Evolutionary conservation across 30 jellyfish, hydroid and myxozoan genomes (phyloP).

Genomic region (Hydra vulgaris): DNA sequence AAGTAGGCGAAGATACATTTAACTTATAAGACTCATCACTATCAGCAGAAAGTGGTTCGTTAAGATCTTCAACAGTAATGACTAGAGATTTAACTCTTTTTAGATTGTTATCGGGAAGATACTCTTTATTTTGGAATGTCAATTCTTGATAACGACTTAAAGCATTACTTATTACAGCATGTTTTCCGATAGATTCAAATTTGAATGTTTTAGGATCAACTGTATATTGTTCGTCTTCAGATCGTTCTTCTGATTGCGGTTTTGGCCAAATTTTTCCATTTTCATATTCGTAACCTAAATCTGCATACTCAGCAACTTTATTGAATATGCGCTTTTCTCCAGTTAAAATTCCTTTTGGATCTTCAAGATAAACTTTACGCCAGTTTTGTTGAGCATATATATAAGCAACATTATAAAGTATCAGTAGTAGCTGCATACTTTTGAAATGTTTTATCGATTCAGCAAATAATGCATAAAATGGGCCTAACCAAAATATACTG

Average conservation of each 20-base stretch:
- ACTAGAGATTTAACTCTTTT: constrained; percentile 7
- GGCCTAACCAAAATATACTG: not conserved
- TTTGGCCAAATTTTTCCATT: constrained; percentile 59
- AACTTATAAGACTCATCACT: constrained; percentile 55
- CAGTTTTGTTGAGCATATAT: constrained; percentile 14
- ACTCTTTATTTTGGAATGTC: constrained; percentile 36
- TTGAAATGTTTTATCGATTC: not conserved
- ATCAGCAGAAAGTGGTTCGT: constrained; percentile 23
- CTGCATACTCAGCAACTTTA: constrained; percentile 21
- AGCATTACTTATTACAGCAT: constrained; percentile 31
- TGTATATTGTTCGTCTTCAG: constrained; percentile 3
- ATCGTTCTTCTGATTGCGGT: constrained; percentile 48
- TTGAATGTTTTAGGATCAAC: constrained; percentile 29
- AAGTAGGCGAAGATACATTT: constrained; percentile 30
- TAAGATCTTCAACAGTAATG: constrained; percentile 5
- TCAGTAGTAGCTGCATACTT: not conserved
- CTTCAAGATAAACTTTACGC: constrained; percentile 23
- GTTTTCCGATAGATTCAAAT: constrained; percentile 15
- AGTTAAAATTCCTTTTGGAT: constrained; percentile 18
- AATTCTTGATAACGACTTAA: constrained; percentile 33
- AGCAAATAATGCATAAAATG: not conserved
- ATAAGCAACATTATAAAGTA: not conserved
- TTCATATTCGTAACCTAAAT: constrained; percentile 32
- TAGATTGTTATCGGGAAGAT: not conserved
- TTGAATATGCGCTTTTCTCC: not conserved